Percentiles rank a stretch among this genome's conserved stretches.
These are phyloP conservation scores for Lamellibrachia columna DNA, from an alignment of 2,888 invertebrate genomes.

Conservation along the genomic window DNA sequence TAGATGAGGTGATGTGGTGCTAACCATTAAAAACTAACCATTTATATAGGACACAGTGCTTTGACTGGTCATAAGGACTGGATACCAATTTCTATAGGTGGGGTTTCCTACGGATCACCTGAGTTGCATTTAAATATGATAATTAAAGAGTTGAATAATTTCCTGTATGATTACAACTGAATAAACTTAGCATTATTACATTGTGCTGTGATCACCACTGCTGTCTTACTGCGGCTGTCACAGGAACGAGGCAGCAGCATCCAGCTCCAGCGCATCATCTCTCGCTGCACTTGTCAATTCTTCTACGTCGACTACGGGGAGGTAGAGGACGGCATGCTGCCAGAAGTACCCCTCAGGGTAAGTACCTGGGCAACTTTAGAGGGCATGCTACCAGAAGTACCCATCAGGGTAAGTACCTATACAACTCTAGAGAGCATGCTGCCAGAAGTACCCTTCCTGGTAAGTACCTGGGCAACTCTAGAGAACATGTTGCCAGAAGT, in stretches of 20 bases:
- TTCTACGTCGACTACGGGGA: constrained; percentile 95
- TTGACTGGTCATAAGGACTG: no score
- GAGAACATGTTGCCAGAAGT: constrained; percentile 50
- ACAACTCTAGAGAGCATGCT: neutral
- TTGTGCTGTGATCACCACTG: neutral
- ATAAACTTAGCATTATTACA: no score
- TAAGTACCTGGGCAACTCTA: neutral
- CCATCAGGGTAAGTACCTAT: neutral
- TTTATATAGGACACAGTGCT: no score
- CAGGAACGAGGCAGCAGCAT: constrained; percentile 44
- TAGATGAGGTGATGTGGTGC: no score
- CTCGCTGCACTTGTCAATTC: constrained; percentile 97
- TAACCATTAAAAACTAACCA: no score
- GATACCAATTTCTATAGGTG: no score
- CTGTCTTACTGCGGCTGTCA: neutral
- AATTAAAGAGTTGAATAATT: no score
- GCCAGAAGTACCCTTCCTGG: neutral
- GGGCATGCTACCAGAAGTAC: constrained; percentile 22
- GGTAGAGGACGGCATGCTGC: constrained; percentile 72
- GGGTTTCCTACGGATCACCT: no score
- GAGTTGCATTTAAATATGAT: no score
- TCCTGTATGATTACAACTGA: no score
- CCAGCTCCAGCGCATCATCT: constrained; percentile 94
- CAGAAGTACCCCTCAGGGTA: constrained; percentile 71
- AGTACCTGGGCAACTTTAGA: constrained; percentile 66